These are phyloP conservation scores for Poecilia picta DNA, from an alignment of 2,797 vertebrate genomes.

Conservation along the genomic window DNA sequence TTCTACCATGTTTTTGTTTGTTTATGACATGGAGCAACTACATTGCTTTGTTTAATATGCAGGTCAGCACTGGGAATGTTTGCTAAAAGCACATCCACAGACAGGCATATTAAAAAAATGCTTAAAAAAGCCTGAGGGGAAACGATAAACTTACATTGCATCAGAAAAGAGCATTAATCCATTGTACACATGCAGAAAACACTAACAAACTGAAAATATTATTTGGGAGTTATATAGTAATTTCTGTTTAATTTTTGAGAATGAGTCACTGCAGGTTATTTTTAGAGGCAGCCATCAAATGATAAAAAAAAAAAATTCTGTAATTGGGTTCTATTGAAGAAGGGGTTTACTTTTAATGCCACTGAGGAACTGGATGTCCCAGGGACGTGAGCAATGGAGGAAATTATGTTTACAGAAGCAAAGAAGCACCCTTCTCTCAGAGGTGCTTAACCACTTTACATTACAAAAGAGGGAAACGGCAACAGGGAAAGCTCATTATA, in stretches of 20 bases:
- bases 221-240: conserved; percentile 1
- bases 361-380: conserved; percentile 51
- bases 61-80: not conserved
- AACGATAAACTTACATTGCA: not conserved
- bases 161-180: not conserved
- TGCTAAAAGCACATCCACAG: not conserved
- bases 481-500: conserved; percentile 77
- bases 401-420: conserved; percentile 71
- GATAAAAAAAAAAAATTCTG: conserved; percentile 46
- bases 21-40: not conserved
- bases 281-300: conserved; percentile 45
- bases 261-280: conserved; percentile 40
- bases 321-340: conserved; percentile 67
- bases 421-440: conserved; percentile 54
- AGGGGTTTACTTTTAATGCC: conserved; percentile 56
- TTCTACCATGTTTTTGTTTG: not conserved
- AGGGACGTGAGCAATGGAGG: conserved; percentile 50
- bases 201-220: conserved; percentile 23
- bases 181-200: not conserved
- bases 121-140: not conserved
- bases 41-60: not conserved
- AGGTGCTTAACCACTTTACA: conserved; percentile 74
- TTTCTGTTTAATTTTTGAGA: conserved; percentile 17
- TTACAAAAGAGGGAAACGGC: conserved; percentile 73
- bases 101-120: not conserved